Evolutionary conservation across 2,888 invertebrate genomes (phyloP), one percentile per base, ranked within the genome.

Genomic region (Electrophaes corylata): DNA sequence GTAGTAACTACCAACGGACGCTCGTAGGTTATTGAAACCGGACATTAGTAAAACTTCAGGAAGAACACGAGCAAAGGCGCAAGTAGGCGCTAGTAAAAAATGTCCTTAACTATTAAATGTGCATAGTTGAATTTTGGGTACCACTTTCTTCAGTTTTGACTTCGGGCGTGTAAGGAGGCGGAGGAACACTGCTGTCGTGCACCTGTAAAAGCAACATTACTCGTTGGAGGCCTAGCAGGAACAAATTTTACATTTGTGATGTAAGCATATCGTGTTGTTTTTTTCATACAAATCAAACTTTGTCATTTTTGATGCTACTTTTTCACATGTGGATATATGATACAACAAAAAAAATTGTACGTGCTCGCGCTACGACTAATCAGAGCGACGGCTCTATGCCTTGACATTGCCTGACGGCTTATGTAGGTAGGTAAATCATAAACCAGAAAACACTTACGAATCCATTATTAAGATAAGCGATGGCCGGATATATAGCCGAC

Each of bases 181-280:
- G 91, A 0, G 91, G 91, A 18, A 86, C 48, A 62, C 79, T 86
- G 73, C 81, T 83, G 41, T 91, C 91, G 62, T 90, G 89, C 39
- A 88, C 75, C 91, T 91, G 81, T 31, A 35, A 45, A 56, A 49
- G 48, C 11, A 31, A 2, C 11, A 31, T 31, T n/a, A 3, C 8
- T 26, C 10, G 4, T 4, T 26, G 26, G 10, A n/a, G n/a, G n/a
- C n/a, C n/a, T n/a, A n/a, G n/a, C n/a, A n/a, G n/a, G n/a, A n/a
- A n/a, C n/a, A n/a, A n/a, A n/a, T n/a, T n/a, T n/a, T n/a, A n/a
- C n/a, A n/a, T n/a, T n/a, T n/a, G n/a, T n/a, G n/a, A n/a, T n/a
- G n/a, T n/a, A n/a, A n/a, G n/a, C n/a, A n/a, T n/a, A n/a, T n/a
- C n/a, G n/a, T n/a, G n/a, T n/a, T n/a, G n/a, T n/a, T n/a, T n/a